A percentile compares a stretch with the other conserved stretches of the same genome.
These are phyloP conservation scores for Drosophila vallismaia DNA, from an alignment of 2,888 invertebrate species.

Conservation along the genomic window DNA sequence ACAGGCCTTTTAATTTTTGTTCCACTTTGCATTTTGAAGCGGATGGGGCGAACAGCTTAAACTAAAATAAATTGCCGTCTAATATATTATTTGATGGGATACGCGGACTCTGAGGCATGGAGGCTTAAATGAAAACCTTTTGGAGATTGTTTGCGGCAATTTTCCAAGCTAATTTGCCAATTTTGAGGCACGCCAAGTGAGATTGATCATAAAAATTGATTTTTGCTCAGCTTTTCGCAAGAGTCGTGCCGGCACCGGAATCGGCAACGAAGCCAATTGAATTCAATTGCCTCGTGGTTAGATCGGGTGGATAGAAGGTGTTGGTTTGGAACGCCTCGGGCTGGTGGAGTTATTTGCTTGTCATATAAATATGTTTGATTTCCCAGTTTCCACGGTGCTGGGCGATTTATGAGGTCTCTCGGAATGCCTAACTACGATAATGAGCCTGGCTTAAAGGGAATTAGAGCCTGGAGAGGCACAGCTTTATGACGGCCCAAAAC, in stretches of 20 bases:
- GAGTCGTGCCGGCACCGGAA: conserved; percentile 53
- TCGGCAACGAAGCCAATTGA: conserved; percentile 63
- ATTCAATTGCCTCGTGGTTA: conserved; percentile 62
- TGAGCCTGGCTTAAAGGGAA: conserved; percentile 23
- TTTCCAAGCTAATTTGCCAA: conserved; percentile 70
- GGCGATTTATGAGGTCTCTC: conserved; percentile 57
- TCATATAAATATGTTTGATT: conserved; percentile 76
- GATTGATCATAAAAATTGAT: conserved; percentile 77
- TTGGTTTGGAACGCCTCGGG: conserved; percentile 55
- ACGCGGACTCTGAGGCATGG: neutral
- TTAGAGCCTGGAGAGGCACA: conserved; percentile 7
- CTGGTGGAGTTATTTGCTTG: conserved; percentile 68
- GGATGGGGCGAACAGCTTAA: conserved; percentile 20
- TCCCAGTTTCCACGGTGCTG: conserved; percentile 19
- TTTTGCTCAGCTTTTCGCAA: conserved; percentile 41
- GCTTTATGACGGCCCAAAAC: conserved; percentile 39
- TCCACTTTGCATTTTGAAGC: conserved; percentile 36
- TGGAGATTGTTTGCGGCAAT: conserved; percentile 52
- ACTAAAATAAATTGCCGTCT: conserved; percentile 56
- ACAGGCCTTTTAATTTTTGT: conserved; percentile 30
- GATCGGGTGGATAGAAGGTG: conserved; percentile 55
- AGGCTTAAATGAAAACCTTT: conserved; percentile 35
- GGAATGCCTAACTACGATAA: conserved; percentile 42
- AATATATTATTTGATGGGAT: conserved; percentile 36
- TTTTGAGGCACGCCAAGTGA: conserved; percentile 69